phyloP scores from a whole-genome alignment of 2,888 invertebrate genomes.

The Tuta absoluta region DNA sequence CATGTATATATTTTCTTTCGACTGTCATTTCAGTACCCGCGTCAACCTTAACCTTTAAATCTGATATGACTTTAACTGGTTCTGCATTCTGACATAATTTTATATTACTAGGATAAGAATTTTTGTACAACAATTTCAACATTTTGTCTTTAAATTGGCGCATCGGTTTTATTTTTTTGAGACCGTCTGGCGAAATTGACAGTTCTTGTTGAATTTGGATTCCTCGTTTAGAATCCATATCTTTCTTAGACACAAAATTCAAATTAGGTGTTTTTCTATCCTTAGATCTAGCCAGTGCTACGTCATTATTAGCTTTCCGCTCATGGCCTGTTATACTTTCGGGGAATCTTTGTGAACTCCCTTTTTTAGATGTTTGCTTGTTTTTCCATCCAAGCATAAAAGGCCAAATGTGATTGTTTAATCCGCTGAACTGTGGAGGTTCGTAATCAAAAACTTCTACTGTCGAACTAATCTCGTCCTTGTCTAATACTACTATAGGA shows the following conservation, averaged over 20 bases:
- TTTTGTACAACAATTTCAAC: constrained; percentile 58
- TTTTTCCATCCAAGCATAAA: constrained; percentile 62
- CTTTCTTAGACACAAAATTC: constrained; percentile 31
- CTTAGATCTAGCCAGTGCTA: constrained; percentile 21
- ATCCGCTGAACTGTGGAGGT: constrained; percentile 57
- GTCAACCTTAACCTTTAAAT: background rate
- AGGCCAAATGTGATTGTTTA: constrained; percentile 65
- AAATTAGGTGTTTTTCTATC: constrained; percentile 25
- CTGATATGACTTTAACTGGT: background rate
- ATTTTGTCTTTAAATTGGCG: constrained; percentile 58
- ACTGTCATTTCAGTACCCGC: background rate
- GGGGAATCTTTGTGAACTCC: constrained; percentile 7
- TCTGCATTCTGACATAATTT: background rate
- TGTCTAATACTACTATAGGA: constrained; percentile 61
- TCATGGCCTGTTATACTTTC: constrained; percentile 12
- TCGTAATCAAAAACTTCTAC: constrained; percentile 48
- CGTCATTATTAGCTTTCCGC: constrained; percentile 25
- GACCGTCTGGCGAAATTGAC: background rate
- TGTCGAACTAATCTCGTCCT: constrained; percentile 58
- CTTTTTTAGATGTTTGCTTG: constrained; percentile 23
- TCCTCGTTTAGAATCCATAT: constrained; percentile 29
- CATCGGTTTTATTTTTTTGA: constrained; percentile 46
- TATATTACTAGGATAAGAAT: constrained; percentile 39
- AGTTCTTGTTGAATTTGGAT: background rate
- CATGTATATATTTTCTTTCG: background rate